Base-by-base conservation (phyloP, 2,113 vertebrate genomes). In the Chloebia gouldiae region DNA sequence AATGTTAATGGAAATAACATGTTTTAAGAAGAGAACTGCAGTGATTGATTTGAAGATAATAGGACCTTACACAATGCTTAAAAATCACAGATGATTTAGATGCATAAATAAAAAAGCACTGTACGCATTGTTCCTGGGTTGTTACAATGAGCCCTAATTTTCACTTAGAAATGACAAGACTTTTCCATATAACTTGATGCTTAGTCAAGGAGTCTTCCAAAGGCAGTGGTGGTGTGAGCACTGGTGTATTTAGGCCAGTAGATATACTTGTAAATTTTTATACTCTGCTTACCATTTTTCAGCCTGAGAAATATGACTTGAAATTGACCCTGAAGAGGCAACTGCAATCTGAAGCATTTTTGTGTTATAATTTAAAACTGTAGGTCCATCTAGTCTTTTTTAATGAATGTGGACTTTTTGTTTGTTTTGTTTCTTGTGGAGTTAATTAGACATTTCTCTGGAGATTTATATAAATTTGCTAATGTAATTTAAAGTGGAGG, bases 391-490 rank as follows among this genome's bases (percentile, higher is more conserved):
- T 56, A 40, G 30, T 72, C 12, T 78, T 80, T 91, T 73, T 6
- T 71, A 73, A 66, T 65, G 3, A 63, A 56, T 54, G 19, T 57
- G 54, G 64, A 20, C 42, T 89, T 92, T 37, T 59, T 76, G 51
- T 50, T 92, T 91, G 72, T 90, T 90, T 81, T 64, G 25, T 79
- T 92, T 90, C 70, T 54, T 76, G 24, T 88, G 68, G 59, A 87
- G 35, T 83, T 94, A 63, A 63, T 95, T 56, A 66, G 82, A 39
- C 23, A 37, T 80, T 85, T 88, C 22, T 86, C 15, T 68, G 47
- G 71, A 83, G 51, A 61, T 83, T 88, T 71, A 4, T 86, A 63
- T 70, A 19, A 56, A 33, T 83, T 93, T 63, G 39, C 71, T 92
- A 85, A 77, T 83, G 50, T 95, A 92, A 83, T 92, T 94, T 90